Percentiles rank a stretch among this genome's conserved stretches.
Conservation (phyloP, 1,140 invertebrate genomes). For the Magallana angulata region DNA sequence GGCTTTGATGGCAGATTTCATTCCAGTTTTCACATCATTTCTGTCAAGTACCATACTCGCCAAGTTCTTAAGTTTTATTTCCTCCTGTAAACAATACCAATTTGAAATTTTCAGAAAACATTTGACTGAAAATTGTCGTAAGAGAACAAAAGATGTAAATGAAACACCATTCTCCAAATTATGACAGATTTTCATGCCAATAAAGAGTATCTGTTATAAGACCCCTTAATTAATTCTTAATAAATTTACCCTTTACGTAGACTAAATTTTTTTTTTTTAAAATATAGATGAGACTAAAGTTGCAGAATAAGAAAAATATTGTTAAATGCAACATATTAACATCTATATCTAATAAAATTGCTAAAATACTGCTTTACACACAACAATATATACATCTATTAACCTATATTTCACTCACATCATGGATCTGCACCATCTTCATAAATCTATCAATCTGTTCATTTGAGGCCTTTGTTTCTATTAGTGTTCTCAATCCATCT, state of each 20-base stretch:
- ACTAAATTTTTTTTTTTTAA: not conserved
- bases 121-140: not conserved
- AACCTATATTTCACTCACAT: not conserved
- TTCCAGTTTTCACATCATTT: conserved; percentile 35
- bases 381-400: not conserved
- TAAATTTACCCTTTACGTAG: not conserved
- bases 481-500: conserved; percentile 48
- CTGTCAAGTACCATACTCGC: not conserved
- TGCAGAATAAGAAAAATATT: no score
- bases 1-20: conserved; percentile 39
- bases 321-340: no score
- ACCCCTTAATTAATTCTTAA: not conserved
- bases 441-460: conserved; percentile 51
- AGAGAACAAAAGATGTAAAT: not conserved
- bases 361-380: not conserved
- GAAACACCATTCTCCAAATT: not conserved
- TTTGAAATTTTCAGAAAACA: not conserved
- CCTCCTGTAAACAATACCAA: not conserved
- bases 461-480: conserved; percentile 50
- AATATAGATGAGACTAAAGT: no score
- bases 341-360: no score
- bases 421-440: not conserved
- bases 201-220: no score
- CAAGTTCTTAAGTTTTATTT: not conserved
- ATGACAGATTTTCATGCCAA: not conserved